A percentile compares a stretch with the other conserved stretches of the same genome.
Evolutionary conservation across 2,113 vertebrate genomes (phyloP).

Genomic region (Theropithecus gelada): DNA sequence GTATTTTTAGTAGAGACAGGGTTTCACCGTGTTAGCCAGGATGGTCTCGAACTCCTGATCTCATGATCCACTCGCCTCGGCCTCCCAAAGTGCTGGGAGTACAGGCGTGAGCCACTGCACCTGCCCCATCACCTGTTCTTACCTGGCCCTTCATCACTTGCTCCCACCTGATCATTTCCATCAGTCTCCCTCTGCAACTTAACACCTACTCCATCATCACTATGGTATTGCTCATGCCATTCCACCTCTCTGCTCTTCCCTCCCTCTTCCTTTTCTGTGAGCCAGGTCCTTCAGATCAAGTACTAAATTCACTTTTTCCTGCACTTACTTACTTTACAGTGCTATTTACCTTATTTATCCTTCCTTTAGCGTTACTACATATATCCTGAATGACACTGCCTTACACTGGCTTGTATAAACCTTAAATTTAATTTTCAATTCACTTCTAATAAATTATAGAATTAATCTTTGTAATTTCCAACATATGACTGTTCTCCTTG

Average conservation of each 20-base stretch:
- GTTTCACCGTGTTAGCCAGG: too few relatives aligned
- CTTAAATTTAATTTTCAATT: conserved; percentile 1
- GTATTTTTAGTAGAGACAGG: too few relatives aligned
- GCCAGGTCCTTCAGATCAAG: neutral
- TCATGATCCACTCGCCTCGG: too few relatives aligned
- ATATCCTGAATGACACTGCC: neutral
- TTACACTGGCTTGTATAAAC: conserved; percentile 1
- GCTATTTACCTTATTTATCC: neutral
- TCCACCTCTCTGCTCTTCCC: neutral
- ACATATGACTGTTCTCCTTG: conserved; percentile 6
- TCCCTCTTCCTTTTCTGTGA: conserved; percentile 17
- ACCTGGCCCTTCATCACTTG: neutral
- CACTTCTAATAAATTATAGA: conserved; percentile 19
- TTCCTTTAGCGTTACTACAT: neutral
- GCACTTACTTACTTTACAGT: neutral
- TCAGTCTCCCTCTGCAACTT: neutral
- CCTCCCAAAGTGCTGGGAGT: too few relatives aligned
- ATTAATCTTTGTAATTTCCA: conserved; percentile 7
- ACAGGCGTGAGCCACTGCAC: too few relatives aligned
- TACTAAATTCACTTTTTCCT: conserved; percentile 20
- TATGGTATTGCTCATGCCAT: neutral
- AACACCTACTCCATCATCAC: neutral
- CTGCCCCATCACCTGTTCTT: neutral
- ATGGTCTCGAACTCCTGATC: too few relatives aligned
- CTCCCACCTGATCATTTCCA: neutral